A percentile compares a stretch with the other conserved stretches of the same genome.
phyloP scores from a whole-genome alignment of 2,888 invertebrate species.

The Coecobrya sp. region DNA sequence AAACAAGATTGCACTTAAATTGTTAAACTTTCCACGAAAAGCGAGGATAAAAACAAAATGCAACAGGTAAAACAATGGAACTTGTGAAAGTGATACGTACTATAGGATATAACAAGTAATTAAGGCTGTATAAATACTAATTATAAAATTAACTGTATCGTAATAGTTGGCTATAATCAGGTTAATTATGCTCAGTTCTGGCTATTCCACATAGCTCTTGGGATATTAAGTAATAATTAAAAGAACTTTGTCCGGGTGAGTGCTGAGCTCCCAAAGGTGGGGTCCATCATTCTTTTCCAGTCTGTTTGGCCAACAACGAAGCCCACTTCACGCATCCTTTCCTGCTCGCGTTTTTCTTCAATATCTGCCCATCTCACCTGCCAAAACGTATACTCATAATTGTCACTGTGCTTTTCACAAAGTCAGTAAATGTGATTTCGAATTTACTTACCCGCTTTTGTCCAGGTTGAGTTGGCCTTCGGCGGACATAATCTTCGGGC shows the following conservation, averaged over 20 bases:
- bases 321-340: constrained; percentile 97
- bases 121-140: background rate
- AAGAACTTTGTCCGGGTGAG: constrained; percentile 98
- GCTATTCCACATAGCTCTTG: constrained; percentile 5
- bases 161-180: constrained; percentile 21
- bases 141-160: background rate
- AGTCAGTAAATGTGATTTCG: constrained; percentile 89
- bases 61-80: no score
- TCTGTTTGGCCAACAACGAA: constrained; percentile 99
- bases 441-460: constrained; percentile 94
- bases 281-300: constrained; percentile 98
- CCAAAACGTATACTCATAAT: no score
- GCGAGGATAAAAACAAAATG: no score
- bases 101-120: background rate
- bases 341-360: constrained; percentile 96
- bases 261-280: constrained; percentile 95
- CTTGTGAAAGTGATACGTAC: no score
- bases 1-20: no score
- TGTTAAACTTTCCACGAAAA: no score
- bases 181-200: constrained; percentile 31
- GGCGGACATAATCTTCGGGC: constrained; percentile 91
- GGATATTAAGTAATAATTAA: constrained; percentile 88
- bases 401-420: no score
- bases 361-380: constrained; percentile 99
- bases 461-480: constrained; percentile 90